phyloP scores from a whole-genome alignment of 2,888 invertebrate species.

The Perithous albicinctus region DNA sequence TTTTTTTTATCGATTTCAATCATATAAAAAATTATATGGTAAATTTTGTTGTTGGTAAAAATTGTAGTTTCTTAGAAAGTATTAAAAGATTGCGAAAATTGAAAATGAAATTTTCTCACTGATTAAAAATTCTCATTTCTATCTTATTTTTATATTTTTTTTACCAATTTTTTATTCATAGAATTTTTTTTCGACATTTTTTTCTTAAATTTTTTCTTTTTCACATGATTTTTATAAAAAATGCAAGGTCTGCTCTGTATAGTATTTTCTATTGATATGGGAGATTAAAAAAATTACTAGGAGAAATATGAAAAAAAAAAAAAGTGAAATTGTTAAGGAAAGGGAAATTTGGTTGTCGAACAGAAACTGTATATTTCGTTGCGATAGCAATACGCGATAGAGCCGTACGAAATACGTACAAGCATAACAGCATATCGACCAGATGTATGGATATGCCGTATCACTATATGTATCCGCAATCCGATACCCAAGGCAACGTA shows the following conservation, averaged over 20 bases:
- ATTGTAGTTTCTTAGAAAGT: too few species aligned
- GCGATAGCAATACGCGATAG: neutral
- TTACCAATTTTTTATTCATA: neutral
- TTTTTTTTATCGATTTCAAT: too few species aligned
- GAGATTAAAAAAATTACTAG: neutral
- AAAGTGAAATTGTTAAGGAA: neutral
- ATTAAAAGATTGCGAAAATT: too few species aligned
- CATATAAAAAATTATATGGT: too few species aligned
- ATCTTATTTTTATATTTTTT: too few species aligned
- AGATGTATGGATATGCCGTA: conserved; percentile 1
- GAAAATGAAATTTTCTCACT: too few species aligned
- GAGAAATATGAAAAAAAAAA: too few species aligned
- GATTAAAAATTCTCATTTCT: too few species aligned
- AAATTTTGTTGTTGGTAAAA: too few species aligned
- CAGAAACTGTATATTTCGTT: neutral
- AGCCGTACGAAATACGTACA: neutral
- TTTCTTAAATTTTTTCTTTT: too few species aligned
- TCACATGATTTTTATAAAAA: too few species aligned
- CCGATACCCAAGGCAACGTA: conserved; percentile 20
- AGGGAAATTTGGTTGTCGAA: neutral
- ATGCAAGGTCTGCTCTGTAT: neutral
- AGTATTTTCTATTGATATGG: neutral
- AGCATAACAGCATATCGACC: neutral
- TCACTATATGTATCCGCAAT: conserved; percentile 4
- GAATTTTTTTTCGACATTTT: too few species aligned